These are phyloP conservation scores for Geotrypetes seraphini DNA, from an alignment of 2,797 vertebrate species.

Conservation along the genomic window DNA sequence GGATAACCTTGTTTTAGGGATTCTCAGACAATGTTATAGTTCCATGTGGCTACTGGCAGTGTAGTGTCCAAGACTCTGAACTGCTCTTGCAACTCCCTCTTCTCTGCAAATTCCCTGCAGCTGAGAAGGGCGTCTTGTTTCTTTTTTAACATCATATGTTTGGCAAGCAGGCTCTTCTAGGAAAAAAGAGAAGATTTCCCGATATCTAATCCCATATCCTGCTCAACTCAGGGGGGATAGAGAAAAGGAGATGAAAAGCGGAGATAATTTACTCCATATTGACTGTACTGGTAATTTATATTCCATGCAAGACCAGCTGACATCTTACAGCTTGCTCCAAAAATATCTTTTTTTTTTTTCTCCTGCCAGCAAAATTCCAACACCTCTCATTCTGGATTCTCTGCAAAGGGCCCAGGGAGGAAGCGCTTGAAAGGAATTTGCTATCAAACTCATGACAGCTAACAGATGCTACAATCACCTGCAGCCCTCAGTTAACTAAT, in stretches of 20 bases:
- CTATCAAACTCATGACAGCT: slow-evolving; percentile 20
- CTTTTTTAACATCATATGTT: background rate
- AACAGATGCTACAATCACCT: slow-evolving; percentile 22
- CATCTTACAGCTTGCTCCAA: slow-evolving; percentile 14
- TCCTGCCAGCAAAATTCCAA: slow-evolving; percentile 49
- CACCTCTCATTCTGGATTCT: slow-evolving; percentile 41
- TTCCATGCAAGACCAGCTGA: slow-evolving; percentile 14
- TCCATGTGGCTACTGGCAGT: too few relatives aligned
- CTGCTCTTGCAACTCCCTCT: too few relatives aligned
- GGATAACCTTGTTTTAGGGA: too few relatives aligned
- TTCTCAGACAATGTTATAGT: too few relatives aligned
- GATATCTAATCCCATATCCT: background rate
- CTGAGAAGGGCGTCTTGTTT: background rate
- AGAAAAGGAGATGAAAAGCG: background rate
- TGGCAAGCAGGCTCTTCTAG: too few relatives aligned
- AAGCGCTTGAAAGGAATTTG: slow-evolving; percentile 15
- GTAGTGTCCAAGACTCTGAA: background rate
- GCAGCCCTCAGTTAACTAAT: slow-evolving; percentile 6
- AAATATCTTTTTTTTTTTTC: slow-evolving; percentile 43
- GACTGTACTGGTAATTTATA: slow-evolving; percentile 24
- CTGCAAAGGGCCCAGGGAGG: slow-evolving; percentile 18
- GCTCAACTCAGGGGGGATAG: background rate
- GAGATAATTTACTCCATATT: slow-evolving; percentile 41
- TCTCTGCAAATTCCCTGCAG: too few relatives aligned
- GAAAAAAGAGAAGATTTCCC: too few relatives aligned